These are phyloP conservation scores for Aleadryas rufinucha DNA, from an alignment of 2,113 vertebrate species.

Conservation along the genomic window DNA sequence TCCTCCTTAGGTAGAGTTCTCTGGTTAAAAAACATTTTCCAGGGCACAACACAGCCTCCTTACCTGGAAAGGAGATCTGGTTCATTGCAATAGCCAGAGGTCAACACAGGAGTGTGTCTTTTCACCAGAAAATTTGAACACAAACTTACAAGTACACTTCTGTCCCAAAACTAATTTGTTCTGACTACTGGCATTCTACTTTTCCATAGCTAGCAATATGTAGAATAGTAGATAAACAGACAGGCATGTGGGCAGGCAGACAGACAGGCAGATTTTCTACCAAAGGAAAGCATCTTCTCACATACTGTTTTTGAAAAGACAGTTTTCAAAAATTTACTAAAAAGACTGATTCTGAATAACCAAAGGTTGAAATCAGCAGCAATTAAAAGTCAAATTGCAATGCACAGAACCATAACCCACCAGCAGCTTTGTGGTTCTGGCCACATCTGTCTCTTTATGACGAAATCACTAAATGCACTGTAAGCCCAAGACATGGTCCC, in stretches of 20 bases:
- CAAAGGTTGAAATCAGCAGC: not conserved
- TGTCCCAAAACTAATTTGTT: not conserved
- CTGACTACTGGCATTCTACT: not conserved
- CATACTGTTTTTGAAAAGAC: not conserved
- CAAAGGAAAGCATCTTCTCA: not conserved
- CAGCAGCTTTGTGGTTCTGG: not conserved
- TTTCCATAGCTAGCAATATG: not conserved
- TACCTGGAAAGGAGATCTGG: not conserved
- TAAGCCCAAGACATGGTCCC: rapidly evolving
- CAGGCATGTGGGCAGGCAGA: not conserved
- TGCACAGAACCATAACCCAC: not conserved
- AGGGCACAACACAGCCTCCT: not conserved
- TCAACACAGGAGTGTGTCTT: not conserved
- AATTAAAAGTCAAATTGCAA: not conserved
- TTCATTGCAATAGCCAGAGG: not conserved
- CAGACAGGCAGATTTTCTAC: not conserved
- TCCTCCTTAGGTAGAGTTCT: not conserved
- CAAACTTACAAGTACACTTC: not conserved
- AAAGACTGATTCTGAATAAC: not conserved
- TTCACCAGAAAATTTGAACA: not conserved
- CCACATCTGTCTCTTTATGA: not conserved
- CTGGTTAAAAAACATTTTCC: not conserved
- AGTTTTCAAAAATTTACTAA: not conserved
- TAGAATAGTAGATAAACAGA: not conserved
- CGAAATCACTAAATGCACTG: not conserved